Evolutionary conservation across 2,113 vertebrate species (phyloP), one percentile per base, ranked within the genome.

Genomic region (Hydrolagus affinis): DNA sequence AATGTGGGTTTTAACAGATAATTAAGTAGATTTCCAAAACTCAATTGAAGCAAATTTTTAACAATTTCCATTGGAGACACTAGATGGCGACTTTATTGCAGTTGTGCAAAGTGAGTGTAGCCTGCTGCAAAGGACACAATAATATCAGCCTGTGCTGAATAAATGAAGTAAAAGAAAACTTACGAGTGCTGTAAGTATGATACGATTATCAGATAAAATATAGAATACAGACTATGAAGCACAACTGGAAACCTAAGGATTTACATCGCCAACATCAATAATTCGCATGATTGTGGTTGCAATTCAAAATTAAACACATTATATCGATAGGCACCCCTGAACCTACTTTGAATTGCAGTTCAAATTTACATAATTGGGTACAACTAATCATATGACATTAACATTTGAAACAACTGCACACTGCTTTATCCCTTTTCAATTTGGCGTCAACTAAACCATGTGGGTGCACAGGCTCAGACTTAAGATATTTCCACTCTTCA

Each of bases 11-110:
- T 75, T 19, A 69, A 69, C 66, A 75, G 6, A 11, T 14, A 64
- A 66, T 66, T 66, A 83, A 3, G 25, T 21, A 9, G 1, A 80
- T 32, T 10, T 68, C 19, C 17, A 21, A 30, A 66, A 28, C n/a
- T 80, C 59, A 83, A 66, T 64, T 32, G 11, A 66, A 30, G 6
- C 44, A 15, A 83, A 30, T 64, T 83, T 59, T 17, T 3, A 66
- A 9, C 23, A 32, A 10, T 30, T 78, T 59, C 23, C 25, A 3
- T 66, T 2, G 15, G 19, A 83, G 60, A 83, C 78, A 83, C 78
- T 83, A 66, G 78, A 83, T 83, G 78, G 78, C 62, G 60, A 83
- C 78, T 83, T 83, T 68, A 83, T 32, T 83, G 78, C 78, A 25
- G 78, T 17, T 66, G 15, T 66, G 32, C 25, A 68, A 66, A 83